A percentile compares a stretch with the other conserved stretches of the same genome.
phyloP scores from a whole-genome alignment of 2,113 vertebrate species.

The Corynorhinus townsendii region DNA sequence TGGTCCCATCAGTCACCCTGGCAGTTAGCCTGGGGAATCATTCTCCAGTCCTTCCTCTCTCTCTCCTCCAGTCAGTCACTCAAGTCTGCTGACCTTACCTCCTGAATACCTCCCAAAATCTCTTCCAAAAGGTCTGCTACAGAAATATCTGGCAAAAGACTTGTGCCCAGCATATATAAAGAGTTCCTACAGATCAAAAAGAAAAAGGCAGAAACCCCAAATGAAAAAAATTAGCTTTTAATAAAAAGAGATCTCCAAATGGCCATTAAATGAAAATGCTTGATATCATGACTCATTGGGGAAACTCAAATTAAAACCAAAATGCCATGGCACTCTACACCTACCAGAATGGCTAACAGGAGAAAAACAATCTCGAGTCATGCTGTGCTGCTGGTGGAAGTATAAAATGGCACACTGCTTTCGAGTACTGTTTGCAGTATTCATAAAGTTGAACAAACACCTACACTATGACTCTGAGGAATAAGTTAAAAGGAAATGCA shows the following conservation, averaged over 20 bases:
- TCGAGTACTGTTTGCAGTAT: not conserved
- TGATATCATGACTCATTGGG: not conserved
- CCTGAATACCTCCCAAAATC: not conserved
- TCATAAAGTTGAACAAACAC: not conserved
- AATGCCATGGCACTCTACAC: not conserved
- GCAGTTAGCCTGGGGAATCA: too few relatives aligned
- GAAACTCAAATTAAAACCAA: not conserved
- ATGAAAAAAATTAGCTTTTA: not conserved
- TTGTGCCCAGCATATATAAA: not conserved
- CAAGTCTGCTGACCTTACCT: not conserved
- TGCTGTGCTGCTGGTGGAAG: fast-evolving
- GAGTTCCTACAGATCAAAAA: not conserved
- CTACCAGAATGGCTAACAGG: not conserved
- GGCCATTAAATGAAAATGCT: not conserved
- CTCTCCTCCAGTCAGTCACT: not conserved
- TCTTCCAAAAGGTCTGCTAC: not conserved
- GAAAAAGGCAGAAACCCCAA: not conserved
- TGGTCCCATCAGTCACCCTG: not conserved
- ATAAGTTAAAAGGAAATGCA: not conserved
- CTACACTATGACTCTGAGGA: not conserved
- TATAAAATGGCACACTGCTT: not conserved
- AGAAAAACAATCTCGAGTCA: not conserved
- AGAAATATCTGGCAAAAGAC: not conserved
- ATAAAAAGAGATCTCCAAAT: not conserved
- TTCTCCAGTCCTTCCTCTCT: not conserved